Conservation (phyloP, 2,888 invertebrate genomes). For the Antheraea yamamai region DNA sequence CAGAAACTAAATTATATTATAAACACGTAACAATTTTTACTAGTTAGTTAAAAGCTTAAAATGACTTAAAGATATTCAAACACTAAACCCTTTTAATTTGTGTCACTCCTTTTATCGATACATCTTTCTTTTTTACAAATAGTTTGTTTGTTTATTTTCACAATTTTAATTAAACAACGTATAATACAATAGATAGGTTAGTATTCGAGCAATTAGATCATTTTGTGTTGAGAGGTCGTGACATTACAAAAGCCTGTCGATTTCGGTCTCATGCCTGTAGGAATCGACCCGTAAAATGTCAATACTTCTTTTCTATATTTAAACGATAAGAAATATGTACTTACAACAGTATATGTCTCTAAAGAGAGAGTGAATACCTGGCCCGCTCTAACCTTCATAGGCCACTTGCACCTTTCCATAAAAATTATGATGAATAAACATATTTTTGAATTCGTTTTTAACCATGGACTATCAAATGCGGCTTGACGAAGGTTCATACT, state of each 20-base stretch:
- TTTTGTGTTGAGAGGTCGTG: too few relatives aligned
- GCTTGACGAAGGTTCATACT: constrained; percentile 73
- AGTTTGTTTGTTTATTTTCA: background rate
- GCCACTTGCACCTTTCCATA: constrained; percentile 75
- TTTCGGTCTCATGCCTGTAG: too few relatives aligned
- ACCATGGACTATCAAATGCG: constrained; percentile 79
- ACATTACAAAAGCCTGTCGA: too few relatives aligned
- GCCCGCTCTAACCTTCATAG: constrained; percentile 76
- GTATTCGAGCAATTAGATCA: too few relatives aligned
- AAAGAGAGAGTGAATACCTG: constrained; percentile 79
- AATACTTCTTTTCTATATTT: background rate
- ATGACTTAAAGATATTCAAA: background rate
- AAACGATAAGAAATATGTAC: constrained; percentile 26
- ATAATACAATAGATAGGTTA: too few relatives aligned
- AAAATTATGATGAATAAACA: constrained; percentile 69
- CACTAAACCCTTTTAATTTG: background rate
- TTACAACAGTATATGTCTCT: constrained; percentile 77
- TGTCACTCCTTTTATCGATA: background rate
- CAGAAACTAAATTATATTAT: background rate
- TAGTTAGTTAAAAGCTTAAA: background rate
- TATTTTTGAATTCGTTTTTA: constrained; percentile 56
- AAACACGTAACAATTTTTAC: background rate
- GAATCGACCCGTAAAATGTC: background rate
- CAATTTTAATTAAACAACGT: background rate
- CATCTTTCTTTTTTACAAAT: background rate